Evolutionary conservation across 2,797 vertebrate genomes (phyloP), one percentile per base, ranked within the genome.

Genomic region (Sternarchorhynchus goeldii): DNA sequence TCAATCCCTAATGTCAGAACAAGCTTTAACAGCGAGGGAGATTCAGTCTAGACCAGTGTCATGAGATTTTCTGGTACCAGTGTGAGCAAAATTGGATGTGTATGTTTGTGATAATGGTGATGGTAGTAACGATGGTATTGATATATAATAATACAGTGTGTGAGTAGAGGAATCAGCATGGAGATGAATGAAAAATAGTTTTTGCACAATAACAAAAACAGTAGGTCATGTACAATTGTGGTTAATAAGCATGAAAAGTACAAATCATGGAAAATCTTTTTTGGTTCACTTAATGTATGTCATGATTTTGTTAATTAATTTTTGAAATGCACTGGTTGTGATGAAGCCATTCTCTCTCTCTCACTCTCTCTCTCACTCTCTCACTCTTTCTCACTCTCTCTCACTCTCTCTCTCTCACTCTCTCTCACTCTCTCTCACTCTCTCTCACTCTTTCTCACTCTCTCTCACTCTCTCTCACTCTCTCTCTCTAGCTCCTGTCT

Each of bases 81-180:
- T 50, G 14, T 68, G 41, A 50, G 41, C 17, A 20, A 66, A 21
- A n/a, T 41, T 29, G 29, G 66, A 16, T 77, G 67, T 67, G 50
- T 39, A 55, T 63, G 41, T 58, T 63, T 55, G 60, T 36, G 62
- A 59, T 25, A 55, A 66, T 55, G 45, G 45, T 50, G 45, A 50
- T 50, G 45, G 45, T 50, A 50, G 10, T 50, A 50, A 2, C 12
- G 8, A 50, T 14, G 45, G 14, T 50, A 50, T 50, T 57, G 29
- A 58, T 17, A 21, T 72, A 50, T 36, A 39, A 39, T 58, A 58
- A 60, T 25, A 25, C 29, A 16, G 59, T 12, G 18, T 69, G 72
- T 70, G 36, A 39, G 69, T 73, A 63, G 56, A 63, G 78, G 66
- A 45, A 59, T 68, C 21, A 65, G 34, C n/a, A 63, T 55, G 21